A percentile compares a stretch with the other conserved stretches of the same genome.
These are phyloP conservation scores for Pyrocephalus nanus DNA, from an alignment of 2,797 vertebrate genomes.

Conservation along the genomic window DNA sequence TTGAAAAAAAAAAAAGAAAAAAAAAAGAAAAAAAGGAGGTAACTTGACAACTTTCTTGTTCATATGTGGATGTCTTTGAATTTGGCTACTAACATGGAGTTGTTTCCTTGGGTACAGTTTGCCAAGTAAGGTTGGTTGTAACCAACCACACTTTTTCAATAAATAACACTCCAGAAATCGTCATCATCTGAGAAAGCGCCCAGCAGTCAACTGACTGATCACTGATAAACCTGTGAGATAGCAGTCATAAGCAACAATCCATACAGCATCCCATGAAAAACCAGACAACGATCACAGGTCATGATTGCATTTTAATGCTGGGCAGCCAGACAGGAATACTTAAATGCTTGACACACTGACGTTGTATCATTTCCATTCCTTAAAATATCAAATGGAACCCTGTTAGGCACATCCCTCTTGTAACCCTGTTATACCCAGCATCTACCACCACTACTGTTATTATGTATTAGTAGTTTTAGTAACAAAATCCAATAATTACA, in stretches of 20 bases:
- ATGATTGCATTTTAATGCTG: not conserved
- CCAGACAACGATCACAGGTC: not conserved
- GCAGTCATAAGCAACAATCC: not conserved
- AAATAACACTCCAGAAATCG: not conserved
- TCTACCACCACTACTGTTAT: not conserved
- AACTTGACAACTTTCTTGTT: not conserved
- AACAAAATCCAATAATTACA: not conserved
- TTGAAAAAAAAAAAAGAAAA: too few relatives aligned
- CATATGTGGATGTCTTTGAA: not conserved
- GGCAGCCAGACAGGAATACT: not conserved
- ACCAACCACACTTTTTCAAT: not conserved
- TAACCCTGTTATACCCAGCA: not conserved
- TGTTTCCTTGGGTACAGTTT: not conserved
- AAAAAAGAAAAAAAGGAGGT: too few relatives aligned
- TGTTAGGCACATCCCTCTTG: not conserved
- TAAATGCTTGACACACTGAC: not conserved
- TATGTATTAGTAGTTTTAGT: not conserved
- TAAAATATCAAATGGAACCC: not conserved
- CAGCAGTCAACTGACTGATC: not conserved
- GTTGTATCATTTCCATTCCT: not conserved
- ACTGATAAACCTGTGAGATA: not conserved
- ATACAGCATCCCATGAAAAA: not conserved
- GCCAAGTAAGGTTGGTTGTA: not conserved
- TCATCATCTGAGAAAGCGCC: not conserved
- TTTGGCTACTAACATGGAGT: not conserved